Evolutionary conservation across 2,888 invertebrate species (phyloP).

Genomic region (Xestia c-nigrum): DNA sequence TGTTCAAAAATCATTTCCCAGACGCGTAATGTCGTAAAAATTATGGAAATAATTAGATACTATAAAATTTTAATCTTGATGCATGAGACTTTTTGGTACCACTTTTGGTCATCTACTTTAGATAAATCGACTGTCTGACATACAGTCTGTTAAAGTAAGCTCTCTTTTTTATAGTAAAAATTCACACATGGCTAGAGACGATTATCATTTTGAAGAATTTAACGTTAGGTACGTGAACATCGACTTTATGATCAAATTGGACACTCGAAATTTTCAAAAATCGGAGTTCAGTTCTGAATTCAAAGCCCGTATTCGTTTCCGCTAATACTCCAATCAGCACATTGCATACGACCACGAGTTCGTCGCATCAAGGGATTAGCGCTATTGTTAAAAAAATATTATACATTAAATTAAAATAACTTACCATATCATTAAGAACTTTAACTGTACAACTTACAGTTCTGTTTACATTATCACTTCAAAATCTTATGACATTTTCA

Average conservation of each 20-base stretch:
- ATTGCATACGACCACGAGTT: not conserved
- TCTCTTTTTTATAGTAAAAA: too few relatives aligned
- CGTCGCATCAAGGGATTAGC: not conserved
- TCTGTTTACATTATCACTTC: not conserved
- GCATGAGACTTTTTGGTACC: too few relatives aligned
- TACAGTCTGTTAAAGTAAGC: too few relatives aligned
- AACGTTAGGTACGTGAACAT: not conserved
- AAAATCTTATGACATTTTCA: not conserved
- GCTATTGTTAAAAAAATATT: not conserved
- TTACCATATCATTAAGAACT: not conserved
- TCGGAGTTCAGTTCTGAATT: not conserved
- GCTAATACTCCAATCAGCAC: conserved; percentile 8
- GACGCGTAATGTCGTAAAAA: too few relatives aligned
- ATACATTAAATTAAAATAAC: not conserved
- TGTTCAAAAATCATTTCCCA: too few relatives aligned
- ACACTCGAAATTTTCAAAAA: not conserved
- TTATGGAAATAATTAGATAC: too few relatives aligned
- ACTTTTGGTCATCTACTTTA: too few relatives aligned
- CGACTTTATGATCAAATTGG: not conserved
- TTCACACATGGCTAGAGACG: too few relatives aligned
- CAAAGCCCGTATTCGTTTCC: not conserved
- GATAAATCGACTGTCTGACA: too few relatives aligned
- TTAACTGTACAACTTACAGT: not conserved
- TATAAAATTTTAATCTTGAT: too few relatives aligned
- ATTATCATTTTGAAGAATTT: not conserved